These are phyloP conservation scores for Aleadryas rufinucha DNA, from an alignment of 2,113 vertebrate genomes.

Conservation along the genomic window DNA sequence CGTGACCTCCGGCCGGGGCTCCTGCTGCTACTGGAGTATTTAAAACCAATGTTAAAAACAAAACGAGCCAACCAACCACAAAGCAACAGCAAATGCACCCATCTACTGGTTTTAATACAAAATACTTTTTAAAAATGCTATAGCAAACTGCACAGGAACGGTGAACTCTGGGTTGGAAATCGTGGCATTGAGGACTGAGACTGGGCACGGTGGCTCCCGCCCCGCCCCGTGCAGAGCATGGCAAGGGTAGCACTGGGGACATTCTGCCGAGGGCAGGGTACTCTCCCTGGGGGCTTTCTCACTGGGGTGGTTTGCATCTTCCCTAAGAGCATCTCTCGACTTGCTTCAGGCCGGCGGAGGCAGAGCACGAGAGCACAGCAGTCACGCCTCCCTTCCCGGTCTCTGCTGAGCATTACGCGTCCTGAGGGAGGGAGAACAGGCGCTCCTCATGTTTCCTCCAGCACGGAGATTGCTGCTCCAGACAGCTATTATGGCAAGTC, in stretches of 20 bases:
- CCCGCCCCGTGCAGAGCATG: neutral
- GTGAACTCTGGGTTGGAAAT: neutral
- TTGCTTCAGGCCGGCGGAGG: neutral
- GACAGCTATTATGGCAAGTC: neutral
- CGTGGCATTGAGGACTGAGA: fast-evolving
- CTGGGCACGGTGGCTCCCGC: no score
- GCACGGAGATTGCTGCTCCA: neutral
- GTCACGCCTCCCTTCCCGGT: neutral
- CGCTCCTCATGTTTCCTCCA: neutral
- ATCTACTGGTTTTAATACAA: neutral
- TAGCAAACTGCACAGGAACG: neutral
- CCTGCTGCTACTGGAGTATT: neutral
- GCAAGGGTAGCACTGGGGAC: fast-evolving
- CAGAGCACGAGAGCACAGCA: neutral
- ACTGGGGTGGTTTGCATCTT: fast-evolving
- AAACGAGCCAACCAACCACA: neutral
- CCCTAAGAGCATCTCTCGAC: neutral
- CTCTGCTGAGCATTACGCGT: neutral
- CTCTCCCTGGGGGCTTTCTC: neutral
- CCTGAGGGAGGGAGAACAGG: neutral
- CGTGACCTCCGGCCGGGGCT: neutral
- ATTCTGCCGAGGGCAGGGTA: neutral
- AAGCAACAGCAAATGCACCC: neutral
- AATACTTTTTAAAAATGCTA: neutral
- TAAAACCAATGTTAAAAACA: neutral